Base-by-base conservation (phyloP, 2,113 vertebrate genomes). In the Catharus bicknelli region DNA sequence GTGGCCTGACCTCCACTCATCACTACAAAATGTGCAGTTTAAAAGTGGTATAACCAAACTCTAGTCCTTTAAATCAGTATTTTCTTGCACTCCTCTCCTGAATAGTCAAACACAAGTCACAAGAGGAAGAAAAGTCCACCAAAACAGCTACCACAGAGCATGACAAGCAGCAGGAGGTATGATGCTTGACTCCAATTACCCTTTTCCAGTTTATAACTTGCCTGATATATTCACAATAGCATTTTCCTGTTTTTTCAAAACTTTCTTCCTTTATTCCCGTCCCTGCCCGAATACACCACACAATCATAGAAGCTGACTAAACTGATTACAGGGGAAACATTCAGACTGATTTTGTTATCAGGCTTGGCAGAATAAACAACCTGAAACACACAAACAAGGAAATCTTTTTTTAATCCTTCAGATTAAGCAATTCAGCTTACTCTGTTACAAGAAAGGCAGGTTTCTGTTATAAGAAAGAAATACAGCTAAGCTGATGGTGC, bases 191-290 rank as follows among this genome's bases (percentile, higher is more conserved):
- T 79, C 59, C 14, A 2, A 86, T 75, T 93, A 66, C 87, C 87
- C 87, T 94, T 74, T 94, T 32, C 20, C 50, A 66, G 47, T 79
- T 91, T 85, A 22, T 48, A 66, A 79, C 51, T 83, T 80, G 82
- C 51, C 68, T 2, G 16, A 88, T 88, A 83, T 42, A 57, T 63
- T 91, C 89, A 95, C 88, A 94, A 84, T 48, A 61, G 80, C 59
- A 92, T 86, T 95, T 96, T 95, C 95, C 95, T 96, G 94, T 93
- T 96, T 94, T 92, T 86, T 81, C 25, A 15, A 50, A 92, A 59
- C 61, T 88, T 79, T 95, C 87, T 96, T 95, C 94, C 93, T 96
- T 91, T 95, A 58, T 70, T 38, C 66, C 54, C 3, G 48, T 66
- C 87, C 82, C 87, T 74, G 72, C 50, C 67, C 1, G 0, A 86